phyloP scores from a whole-genome alignment of 2,888 invertebrate genomes.

The Cylindroiulus punctatus region DNA sequence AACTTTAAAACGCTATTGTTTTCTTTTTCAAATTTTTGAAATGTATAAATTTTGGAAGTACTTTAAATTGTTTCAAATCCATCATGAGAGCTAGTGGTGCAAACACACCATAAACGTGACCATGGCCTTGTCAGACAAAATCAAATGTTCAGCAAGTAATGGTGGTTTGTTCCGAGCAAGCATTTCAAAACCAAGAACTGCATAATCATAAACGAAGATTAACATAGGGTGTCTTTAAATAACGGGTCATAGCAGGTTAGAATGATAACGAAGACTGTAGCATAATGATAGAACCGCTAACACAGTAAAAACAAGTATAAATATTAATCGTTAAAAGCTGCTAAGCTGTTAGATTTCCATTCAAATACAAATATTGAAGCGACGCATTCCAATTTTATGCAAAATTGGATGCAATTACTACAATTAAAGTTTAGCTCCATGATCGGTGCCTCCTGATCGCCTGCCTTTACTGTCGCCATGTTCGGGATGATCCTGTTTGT shows the following conservation, averaged over 20 bases:
- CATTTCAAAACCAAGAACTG: neutral
- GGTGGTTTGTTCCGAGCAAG: neutral
- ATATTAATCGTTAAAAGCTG: neutral
- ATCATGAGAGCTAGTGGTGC: neutral
- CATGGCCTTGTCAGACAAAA: neutral
- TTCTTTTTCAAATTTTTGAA: neutral
- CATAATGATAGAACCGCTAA: neutral
- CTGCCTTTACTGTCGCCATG: slow-evolving; percentile 48
- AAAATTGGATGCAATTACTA: neutral
- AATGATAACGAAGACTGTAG: neutral
- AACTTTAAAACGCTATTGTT: neutral
- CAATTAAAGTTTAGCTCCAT: neutral
- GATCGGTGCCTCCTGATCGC: neutral
- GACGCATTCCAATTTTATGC: neutral
- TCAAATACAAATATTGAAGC: neutral
- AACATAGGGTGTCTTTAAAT: neutral
- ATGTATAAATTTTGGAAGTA: neutral
- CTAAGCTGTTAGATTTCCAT: slow-evolving; percentile 1
- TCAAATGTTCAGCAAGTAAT: neutral
- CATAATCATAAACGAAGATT: neutral
- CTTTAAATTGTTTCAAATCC: too few relatives aligned
- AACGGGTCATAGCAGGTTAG: neutral
- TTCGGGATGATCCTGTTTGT: neutral
- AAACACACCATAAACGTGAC: neutral
- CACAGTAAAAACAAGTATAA: slow-evolving; percentile 12